Evolutionary conservation across 2,113 vertebrate species (phyloP), one percentile per base, ranked within the genome.

Genomic region (Colinus virginianus): DNA sequence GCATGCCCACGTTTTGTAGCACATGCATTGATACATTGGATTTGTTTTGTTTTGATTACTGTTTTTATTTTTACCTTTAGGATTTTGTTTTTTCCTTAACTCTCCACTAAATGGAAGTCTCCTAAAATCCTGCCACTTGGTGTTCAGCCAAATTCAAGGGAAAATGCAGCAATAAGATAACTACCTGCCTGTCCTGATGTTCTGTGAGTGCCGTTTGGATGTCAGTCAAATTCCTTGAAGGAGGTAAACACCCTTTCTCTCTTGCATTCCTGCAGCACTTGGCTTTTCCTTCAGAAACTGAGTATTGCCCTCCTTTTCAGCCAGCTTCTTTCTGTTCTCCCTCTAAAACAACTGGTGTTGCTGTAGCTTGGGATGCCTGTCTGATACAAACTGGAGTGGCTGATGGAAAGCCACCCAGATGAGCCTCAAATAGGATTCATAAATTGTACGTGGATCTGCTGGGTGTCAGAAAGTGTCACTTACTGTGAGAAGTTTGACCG

Each of bases 401-500:
- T 93, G 76, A 46, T 38, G 83, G 55, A 55, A 89, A 93, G 87
- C 40, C 64, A 51, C 34, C 55, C 45, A 69, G 75, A 82, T 38
- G 84, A 71, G 42, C 59, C 36, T 59, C 5, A 4, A 70, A 62
- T 53, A 90, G 8, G 40, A 77, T 67, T 93, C 55, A 77, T 77
- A 83, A 91, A 74, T 62, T 63, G 32, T 20, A 7, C 14, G 2
- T 55, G 48, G 58, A 74, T 83, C 93, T 85, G 78, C 49, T 68
- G 36, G 78, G 17, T 87, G 75, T 90, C 87, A 77, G 67, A 79
- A 91, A 79, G 75, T 38, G 72, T 61, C 66, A 81, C 66, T 84
- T 86, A 93, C 75, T 86, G 67, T 85, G 10, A 62, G 15, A 63
- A 30, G 25, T 7, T 18, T 88, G 79, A 74, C 72, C 42, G 42